These are phyloP conservation scores for Elgonia sp. DNA, from an alignment of 2,888 invertebrate species.

Conservation along the genomic window DNA sequence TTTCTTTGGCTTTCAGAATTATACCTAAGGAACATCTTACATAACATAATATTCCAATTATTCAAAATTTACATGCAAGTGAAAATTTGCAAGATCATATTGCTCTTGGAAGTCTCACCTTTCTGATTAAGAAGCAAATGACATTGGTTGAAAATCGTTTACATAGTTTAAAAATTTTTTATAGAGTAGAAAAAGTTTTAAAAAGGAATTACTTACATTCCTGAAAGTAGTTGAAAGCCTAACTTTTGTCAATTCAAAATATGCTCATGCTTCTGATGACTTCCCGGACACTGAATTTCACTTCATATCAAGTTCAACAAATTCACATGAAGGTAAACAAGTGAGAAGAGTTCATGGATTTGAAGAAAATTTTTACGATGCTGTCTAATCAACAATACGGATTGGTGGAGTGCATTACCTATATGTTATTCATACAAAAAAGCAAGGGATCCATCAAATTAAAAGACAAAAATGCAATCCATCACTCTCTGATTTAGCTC, in stretches of 20 bases:
- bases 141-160: constrained; percentile 93
- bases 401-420: constrained; percentile 94
- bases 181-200: constrained; percentile 93
- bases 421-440: constrained; percentile 95
- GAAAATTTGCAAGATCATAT: constrained; percentile 96
- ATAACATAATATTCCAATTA: constrained; percentile 91
- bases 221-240: constrained; percentile 95
- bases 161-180: constrained; percentile 94
- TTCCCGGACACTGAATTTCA: constrained; percentile 97
- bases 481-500: constrained; percentile 95
- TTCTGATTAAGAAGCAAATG: constrained; percentile 93
- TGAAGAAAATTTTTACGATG: constrained; percentile 93
- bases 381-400: constrained; percentile 91
- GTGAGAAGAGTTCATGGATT: constrained; percentile 94
- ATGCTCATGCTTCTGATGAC: constrained; percentile 94
- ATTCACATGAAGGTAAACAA: constrained; percentile 94
- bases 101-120: constrained; percentile 94
- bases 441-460: constrained; percentile 94
- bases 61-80: constrained; percentile 94
- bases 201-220: constrained; percentile 95
- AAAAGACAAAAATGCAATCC: constrained; percentile 94
- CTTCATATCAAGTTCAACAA: constrained; percentile 95
- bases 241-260: constrained; percentile 95
- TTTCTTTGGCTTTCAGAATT: constrained; percentile 96
- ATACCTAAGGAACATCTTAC: constrained; percentile 92